These are phyloP conservation scores for Dynastes maya DNA, from an alignment of 2,888 invertebrate genomes.

Conservation along the genomic window DNA sequence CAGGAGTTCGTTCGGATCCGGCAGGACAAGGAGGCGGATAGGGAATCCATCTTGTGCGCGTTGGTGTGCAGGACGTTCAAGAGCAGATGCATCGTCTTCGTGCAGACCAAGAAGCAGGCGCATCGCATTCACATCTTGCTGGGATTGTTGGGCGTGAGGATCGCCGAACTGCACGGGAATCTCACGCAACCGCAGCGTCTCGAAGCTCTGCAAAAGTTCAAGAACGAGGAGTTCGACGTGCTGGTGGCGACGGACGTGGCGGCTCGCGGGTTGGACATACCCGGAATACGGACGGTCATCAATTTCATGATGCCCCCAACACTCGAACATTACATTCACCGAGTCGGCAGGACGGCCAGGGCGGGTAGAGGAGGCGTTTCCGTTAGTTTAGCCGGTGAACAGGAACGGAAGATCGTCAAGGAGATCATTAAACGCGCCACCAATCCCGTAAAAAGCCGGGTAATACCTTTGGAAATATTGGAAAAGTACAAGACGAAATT, in stretches of 20 bases:
- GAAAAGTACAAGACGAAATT: slow-evolving; percentile 88
- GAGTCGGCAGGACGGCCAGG: slow-evolving; percentile 96
- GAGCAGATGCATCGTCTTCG: slow-evolving; percentile 94
- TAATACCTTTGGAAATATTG: slow-evolving; percentile 91
- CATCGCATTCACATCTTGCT: slow-evolving; percentile 94
- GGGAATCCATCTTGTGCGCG: slow-evolving; percentile 91
- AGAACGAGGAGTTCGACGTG: slow-evolving; percentile 87
- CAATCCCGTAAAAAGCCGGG: slow-evolving; percentile 88
- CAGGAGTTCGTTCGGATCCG: slow-evolving; percentile 97
- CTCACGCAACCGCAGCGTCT: slow-evolving; percentile 95
- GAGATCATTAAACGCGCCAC: slow-evolving; percentile 90
- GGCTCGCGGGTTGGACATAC: slow-evolving; percentile 91
- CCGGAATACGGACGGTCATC: slow-evolving; percentile 97
- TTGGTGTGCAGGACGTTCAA: slow-evolving; percentile 91
- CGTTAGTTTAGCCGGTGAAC: slow-evolving; percentile 95
- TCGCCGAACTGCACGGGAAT: slow-evolving; percentile 94
- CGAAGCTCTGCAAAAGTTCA: slow-evolving; percentile 91
- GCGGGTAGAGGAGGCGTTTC: slow-evolving; percentile 95
- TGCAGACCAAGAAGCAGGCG: slow-evolving; percentile 96
- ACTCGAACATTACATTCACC: slow-evolving; percentile 96
- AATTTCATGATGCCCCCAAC: slow-evolving; percentile 97
- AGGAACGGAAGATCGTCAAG: slow-evolving; percentile 92
- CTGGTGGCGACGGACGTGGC: slow-evolving; percentile 96
- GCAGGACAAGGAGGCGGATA: slow-evolving; percentile 89
- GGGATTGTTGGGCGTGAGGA: slow-evolving; percentile 90